These are phyloP conservation scores for Muscina levida DNA, from an alignment of 2,888 invertebrate species.

Conservation along the genomic window DNA sequence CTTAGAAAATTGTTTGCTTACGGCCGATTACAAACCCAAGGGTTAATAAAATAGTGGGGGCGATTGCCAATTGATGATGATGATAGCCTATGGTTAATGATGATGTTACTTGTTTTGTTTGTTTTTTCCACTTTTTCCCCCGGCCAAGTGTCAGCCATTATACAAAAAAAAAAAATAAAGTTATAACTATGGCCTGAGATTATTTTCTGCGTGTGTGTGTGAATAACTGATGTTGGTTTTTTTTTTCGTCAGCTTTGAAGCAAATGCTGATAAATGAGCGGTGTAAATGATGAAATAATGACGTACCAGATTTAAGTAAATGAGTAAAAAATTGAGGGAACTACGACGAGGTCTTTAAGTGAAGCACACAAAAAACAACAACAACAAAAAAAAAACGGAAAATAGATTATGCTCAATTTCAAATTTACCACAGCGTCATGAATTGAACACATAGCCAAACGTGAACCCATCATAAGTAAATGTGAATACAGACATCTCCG, in stretches of 20 bases:
- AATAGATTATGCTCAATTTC: slow-evolving; percentile 68
- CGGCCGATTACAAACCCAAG: not conserved
- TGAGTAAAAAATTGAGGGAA: slow-evolving; percentile 41
- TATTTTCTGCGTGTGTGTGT: not conserved
- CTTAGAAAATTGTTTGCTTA: not conserved
- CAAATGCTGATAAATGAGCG: slow-evolving; percentile 71
- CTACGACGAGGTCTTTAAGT: slow-evolving; percentile 17
- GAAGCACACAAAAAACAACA: slow-evolving; percentile 14
- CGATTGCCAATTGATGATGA: slow-evolving; percentile 47
- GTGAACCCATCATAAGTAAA: not conserved
- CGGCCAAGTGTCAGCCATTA: not conserved
- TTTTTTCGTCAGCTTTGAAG: slow-evolving; percentile 45
- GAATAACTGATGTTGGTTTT: not conserved
- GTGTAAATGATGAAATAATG: slow-evolving; percentile 69
- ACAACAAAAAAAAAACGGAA: slow-evolving; percentile 25
- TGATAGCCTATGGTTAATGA: slow-evolving; percentile 37
- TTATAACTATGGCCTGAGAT: not conserved
- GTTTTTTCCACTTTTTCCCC: slow-evolving; percentile 19
- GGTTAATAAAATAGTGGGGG: slow-evolving; percentile 14
- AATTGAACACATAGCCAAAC: slow-evolving; percentile 36
- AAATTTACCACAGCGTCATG: slow-evolving; percentile 64
- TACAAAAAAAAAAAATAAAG: too few species aligned
- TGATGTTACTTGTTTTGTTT: slow-evolving; percentile 51
- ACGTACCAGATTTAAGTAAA: slow-evolving; percentile 55
- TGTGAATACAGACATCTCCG: not conserved